phyloP scores from a whole-genome alignment of 2,888 invertebrate genomes.

The Nymphalis c-album region DNA sequence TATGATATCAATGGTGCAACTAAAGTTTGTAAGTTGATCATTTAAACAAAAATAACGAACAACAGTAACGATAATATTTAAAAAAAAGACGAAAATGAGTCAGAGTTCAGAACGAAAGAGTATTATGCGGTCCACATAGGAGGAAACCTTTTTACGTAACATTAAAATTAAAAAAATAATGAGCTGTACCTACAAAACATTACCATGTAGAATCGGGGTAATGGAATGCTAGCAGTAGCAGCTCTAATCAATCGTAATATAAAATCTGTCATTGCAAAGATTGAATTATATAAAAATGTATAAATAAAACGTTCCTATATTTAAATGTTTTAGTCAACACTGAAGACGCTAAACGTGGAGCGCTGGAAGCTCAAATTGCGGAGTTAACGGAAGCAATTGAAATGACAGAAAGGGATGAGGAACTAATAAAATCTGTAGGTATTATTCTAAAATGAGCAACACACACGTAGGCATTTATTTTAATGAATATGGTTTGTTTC shows the following conservation, averaged over 20 bases:
- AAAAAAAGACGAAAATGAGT: too few species aligned
- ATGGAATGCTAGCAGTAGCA: too few species aligned
- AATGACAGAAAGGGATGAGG: slow-evolving; percentile 83
- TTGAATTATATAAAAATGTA: too few species aligned
- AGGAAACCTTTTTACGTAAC: too few species aligned
- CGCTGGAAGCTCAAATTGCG: slow-evolving; percentile 78
- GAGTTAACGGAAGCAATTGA: slow-evolving; percentile 81
- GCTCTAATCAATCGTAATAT: too few species aligned
- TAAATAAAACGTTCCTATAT: not conserved
- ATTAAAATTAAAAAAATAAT: too few species aligned
- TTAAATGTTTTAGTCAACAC: slow-evolving; percentile 63
- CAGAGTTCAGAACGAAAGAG: too few species aligned
- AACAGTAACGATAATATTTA: not conserved
- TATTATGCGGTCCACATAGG: too few species aligned
- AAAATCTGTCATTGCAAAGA: too few species aligned
- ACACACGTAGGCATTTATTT: not conserved
- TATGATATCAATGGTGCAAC: slow-evolving; percentile 77
- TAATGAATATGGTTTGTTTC: too few species aligned
- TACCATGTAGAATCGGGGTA: too few species aligned
- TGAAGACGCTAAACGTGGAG: slow-evolving; percentile 76
- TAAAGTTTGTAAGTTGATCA: slow-evolving; percentile 58
- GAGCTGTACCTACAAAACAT: too few species aligned
- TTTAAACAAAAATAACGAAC: not conserved
- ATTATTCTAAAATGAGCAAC: slow-evolving; percentile 12
- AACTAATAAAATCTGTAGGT: slow-evolving; percentile 68